Percentiles rank a stretch among this genome's conserved stretches.
phyloP scores from a whole-genome alignment of 2,888 invertebrate species.

The Sacculina carcini region DNA sequence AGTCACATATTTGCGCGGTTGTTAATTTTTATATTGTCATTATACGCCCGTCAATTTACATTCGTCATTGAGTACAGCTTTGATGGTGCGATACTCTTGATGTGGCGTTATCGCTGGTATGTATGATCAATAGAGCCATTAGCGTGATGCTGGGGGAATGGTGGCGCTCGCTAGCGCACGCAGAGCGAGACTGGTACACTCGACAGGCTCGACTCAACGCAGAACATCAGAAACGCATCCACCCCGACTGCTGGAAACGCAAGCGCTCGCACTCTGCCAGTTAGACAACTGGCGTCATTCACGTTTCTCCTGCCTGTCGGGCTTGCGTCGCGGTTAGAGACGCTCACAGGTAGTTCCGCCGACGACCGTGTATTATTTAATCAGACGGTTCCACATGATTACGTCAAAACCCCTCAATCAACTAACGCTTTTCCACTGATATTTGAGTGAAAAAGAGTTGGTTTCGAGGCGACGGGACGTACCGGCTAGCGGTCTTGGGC shows the following conservation, averaged over 20 bases:
- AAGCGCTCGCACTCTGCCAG: conserved; percentile 21
- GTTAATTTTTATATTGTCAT: background rate
- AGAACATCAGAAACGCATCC: conserved; percentile 23
- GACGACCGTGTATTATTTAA: no score
- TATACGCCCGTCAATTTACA: background rate
- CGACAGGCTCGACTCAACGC: conserved; percentile 22
- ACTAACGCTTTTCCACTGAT: no score
- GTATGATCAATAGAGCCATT: conserved; percentile 21
- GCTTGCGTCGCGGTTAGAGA: no score
- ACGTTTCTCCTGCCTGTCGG: no score
- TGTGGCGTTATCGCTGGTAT: background rate
- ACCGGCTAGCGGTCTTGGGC: no score
- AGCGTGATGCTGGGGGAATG: conserved; percentile 25
- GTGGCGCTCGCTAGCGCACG: conserved; percentile 22
- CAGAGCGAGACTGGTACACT: conserved; percentile 20
- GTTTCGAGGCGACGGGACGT: no score
- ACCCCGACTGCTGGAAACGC: conserved; percentile 28
- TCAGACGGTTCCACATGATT: no score
- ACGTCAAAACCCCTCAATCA: no score
- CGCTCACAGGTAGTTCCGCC: no score
- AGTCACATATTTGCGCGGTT: background rate
- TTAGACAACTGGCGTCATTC: conserved; percentile 8
- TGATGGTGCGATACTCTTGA: background rate
- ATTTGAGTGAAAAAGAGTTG: no score
- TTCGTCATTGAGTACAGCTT: no score